phyloP scores from a whole-genome alignment of 2,113 vertebrate species.

The Callorhinus ursinus region DNA sequence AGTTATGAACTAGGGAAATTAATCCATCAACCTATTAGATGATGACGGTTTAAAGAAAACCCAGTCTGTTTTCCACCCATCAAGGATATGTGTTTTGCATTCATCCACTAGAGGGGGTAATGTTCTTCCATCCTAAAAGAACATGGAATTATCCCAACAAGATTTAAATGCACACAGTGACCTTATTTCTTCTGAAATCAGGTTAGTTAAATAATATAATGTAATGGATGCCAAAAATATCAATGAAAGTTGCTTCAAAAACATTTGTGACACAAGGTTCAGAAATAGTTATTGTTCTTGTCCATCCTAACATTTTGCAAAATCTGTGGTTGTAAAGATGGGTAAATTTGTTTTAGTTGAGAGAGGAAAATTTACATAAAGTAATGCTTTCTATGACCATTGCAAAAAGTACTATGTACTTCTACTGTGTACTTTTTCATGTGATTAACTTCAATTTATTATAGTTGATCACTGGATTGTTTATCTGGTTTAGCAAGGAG shows the following conservation, averaged over 20 bases:
- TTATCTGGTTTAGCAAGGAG: slow-evolving; percentile 41
- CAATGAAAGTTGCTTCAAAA: slow-evolving; percentile 63
- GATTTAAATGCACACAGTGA: slow-evolving; percentile 56
- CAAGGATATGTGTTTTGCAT: slow-evolving; percentile 29
- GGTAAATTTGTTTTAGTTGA: slow-evolving; percentile 52
- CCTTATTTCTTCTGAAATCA: slow-evolving; percentile 72
- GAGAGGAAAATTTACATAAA: slow-evolving; percentile 44
- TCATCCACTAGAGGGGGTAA: slow-evolving; percentile 87
- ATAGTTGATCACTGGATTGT: not conserved
- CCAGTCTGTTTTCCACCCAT: not conserved
- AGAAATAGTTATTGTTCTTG: slow-evolving; percentile 45
- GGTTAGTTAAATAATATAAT: slow-evolving; percentile 73
- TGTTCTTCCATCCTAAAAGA: slow-evolving; percentile 64
- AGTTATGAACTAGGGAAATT: not conserved
- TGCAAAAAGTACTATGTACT: not conserved
- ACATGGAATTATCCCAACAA: slow-evolving; percentile 39
- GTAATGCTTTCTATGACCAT: slow-evolving; percentile 10
- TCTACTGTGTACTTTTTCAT: not conserved
- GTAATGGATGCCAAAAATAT: slow-evolving; percentile 32
- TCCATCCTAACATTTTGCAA: slow-evolving; percentile 39
- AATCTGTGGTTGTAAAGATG: not conserved
- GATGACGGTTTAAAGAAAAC: slow-evolving; percentile 23
- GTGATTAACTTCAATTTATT: slow-evolving; percentile 19
- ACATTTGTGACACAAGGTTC: slow-evolving; percentile 78
- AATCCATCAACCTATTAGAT: not conserved